Evolutionary conservation across 2,113 vertebrate genomes (phyloP).

Genomic region (Mus spicilegus): DNA sequence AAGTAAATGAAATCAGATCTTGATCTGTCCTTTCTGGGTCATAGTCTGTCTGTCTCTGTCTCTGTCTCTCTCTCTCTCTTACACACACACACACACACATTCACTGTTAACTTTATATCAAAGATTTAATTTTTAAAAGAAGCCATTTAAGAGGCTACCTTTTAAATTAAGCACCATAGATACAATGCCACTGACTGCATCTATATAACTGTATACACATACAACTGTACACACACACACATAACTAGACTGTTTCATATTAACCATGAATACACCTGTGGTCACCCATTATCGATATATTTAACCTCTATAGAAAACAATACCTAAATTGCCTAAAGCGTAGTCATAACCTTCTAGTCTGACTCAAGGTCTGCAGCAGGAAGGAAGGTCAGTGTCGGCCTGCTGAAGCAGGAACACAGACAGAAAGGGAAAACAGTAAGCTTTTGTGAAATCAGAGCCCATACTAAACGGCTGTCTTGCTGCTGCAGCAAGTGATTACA

Average conservation of each 20-base stretch:
- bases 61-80: too few relatives aligned
- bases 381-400: neutral
- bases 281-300: neutral
- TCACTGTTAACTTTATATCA: neutral
- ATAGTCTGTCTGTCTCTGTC: too few relatives aligned
- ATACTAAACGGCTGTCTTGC: neutral
- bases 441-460: neutral
- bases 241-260: neutral
- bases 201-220: too few relatives aligned
- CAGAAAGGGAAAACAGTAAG: neutral
- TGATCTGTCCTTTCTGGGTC: neutral
- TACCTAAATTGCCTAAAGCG: neutral
- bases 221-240: neutral
- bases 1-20: neutral
- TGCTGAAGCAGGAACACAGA: neutral
- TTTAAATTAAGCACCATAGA: neutral
- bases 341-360: neutral
- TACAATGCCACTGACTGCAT: neutral
- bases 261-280: conserved; percentile 20
- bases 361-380: neutral
- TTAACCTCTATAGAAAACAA: neutral
- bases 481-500: neutral
- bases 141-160: neutral
- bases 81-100: neutral
- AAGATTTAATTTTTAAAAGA: neutral